phyloP scores from a whole-genome alignment of 2,888 invertebrate genomes.

The Lydus trimaculatus region DNA sequence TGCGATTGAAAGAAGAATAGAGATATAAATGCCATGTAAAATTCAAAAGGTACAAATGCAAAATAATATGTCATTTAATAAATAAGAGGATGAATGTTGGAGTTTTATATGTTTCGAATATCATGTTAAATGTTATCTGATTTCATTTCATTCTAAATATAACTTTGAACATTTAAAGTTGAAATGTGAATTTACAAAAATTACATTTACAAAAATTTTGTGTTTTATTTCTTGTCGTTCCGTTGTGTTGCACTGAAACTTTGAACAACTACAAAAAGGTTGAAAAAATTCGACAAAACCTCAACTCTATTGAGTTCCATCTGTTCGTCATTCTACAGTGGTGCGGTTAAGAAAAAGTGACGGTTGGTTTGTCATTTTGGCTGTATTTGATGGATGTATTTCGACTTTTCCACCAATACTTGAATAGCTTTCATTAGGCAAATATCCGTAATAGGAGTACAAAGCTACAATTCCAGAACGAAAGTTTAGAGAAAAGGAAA shows the following conservation, averaged over 20 bases:
- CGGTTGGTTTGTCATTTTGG: background rate
- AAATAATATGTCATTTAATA: background rate
- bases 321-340: background rate
- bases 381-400: background rate
- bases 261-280: background rate
- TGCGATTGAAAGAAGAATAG: background rate
- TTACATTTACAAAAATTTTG: background rate
- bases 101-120: background rate
- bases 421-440: background rate
- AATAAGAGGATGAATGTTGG: background rate
- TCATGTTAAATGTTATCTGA: background rate
- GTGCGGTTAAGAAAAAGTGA: background rate
- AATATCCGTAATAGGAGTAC: background rate
- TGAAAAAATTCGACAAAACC: background rate
- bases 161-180: background rate
- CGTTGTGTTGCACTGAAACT: background rate
- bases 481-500: background rate
- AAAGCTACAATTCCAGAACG: background rate
- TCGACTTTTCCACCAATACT: background rate
- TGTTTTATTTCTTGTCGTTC: background rate
- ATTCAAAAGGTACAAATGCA: slow-evolving; percentile 1
- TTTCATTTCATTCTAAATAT: background rate
- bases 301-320: background rate
- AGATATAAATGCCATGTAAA: background rate
- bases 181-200: background rate